A percentile compares a stretch with the other conserved stretches of the same genome.
phyloP scores from a whole-genome alignment of 2,797 vertebrate species.

The Oreochromis mossambicus region DNA sequence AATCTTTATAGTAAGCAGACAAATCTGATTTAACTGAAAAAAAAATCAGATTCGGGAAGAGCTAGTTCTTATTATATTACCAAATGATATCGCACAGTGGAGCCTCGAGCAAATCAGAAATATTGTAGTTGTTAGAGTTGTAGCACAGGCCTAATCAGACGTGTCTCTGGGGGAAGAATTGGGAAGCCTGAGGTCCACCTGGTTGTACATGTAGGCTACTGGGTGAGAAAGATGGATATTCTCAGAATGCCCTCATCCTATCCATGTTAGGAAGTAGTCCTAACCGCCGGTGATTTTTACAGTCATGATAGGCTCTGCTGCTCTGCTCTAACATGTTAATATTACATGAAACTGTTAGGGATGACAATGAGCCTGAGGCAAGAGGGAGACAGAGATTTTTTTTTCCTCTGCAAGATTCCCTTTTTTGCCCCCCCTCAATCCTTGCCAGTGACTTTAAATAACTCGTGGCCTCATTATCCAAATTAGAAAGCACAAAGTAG shows the following conservation, averaged over 20 bases:
- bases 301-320: slow-evolving; percentile 42
- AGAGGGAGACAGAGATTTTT: slow-evolving; percentile 24
- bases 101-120: background rate
- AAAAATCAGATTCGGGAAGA: background rate
- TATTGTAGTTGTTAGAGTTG: background rate
- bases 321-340: slow-evolving; percentile 69
- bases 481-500: slow-evolving; percentile 48
- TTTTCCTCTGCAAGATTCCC: slow-evolving; percentile 10
- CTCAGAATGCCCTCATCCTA: slow-evolving; percentile 6
- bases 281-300: slow-evolving; percentile 55
- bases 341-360: slow-evolving; percentile 73
- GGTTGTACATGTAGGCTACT: slow-evolving; percentile 57
- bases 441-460: slow-evolving; percentile 65
- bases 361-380: slow-evolving; percentile 65
- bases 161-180: background rate
- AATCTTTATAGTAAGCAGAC: background rate
- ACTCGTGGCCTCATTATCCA: slow-evolving; percentile 75
- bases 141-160: slow-evolving; percentile 47
- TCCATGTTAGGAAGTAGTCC: slow-evolving; percentile 10
- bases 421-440: slow-evolving; percentile 27
- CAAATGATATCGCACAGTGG: slow-evolving; percentile 5
- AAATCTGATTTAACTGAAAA: background rate
- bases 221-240: slow-evolving; percentile 51
- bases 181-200: slow-evolving; percentile 40
- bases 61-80: background rate